Base-by-base conservation (phyloP, 2,113 vertebrate species). In the Pardalotus punctatus region DNA sequence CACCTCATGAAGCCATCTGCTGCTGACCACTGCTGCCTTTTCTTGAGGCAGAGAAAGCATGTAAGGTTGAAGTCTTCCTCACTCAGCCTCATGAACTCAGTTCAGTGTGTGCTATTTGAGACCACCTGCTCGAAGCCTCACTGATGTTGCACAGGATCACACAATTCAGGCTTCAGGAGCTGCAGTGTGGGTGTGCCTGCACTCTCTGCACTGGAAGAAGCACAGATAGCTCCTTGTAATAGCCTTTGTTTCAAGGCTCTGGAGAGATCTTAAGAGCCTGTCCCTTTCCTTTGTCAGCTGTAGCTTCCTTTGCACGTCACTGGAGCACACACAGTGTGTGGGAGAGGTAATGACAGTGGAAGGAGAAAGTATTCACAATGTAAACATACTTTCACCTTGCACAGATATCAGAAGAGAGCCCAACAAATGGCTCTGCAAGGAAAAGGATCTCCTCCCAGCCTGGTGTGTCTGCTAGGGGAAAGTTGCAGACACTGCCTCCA, bases 301-400 rank as follows among this genome's bases (percentile, higher is more conserved):
- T 80, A 82, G 72, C 64, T 94, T 95, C 88, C 85, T 90, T 74
- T 86, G 61, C 72, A 57, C 6, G 2, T 96, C 88, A 92, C 53
- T 83, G 64, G 48, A 95, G 93, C 79, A 93, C 71, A 73, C 38
- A 29, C n/a, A 64, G 40, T 61, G 86, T n/a, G 88, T 76, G 88
- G 95, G 86, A 95, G 88, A 92, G 61, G 80, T 91, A 88, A 78
- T 56, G 80, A 86, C 48, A 42, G 72, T 35, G 53, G 69, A 95
- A 95, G 71, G 48, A 94, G 79, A 96, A 97, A 92, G 69, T 65
- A 64, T 40, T 92, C 60, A 9, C 48, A 48, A 16, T 57, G 57
- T 83, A 94, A 94, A 95, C 70, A 84, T 38, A 45, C 40, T 94
- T 95, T 84, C 81, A 83, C 90, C 76, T 96, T 86, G 57, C 80